Percentiles rank a stretch among this genome's conserved stretches.
Evolutionary conservation across 2,113 vertebrate species (phyloP).

Genomic region (Axis porcinus): DNA sequence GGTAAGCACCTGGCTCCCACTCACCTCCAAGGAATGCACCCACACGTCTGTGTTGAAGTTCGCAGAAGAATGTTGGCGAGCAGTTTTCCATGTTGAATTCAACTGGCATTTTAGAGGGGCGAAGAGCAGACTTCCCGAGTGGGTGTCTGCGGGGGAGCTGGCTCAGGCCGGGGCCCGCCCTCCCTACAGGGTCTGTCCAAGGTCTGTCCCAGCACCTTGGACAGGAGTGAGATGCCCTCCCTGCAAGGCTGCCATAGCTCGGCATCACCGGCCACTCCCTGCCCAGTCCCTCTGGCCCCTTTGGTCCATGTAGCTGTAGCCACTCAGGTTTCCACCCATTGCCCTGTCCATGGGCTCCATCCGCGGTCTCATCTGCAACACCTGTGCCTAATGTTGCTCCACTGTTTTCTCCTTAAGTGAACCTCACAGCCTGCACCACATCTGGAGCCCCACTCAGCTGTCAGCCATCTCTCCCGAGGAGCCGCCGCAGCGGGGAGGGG

Average conservation of each 20-base stretch:
- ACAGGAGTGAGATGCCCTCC: not conserved
- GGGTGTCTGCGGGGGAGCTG: not conserved
- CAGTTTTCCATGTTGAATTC: not conserved
- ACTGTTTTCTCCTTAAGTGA: not conserved
- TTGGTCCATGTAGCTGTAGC: not conserved
- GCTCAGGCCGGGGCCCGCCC: not conserved
- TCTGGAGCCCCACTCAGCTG: not conserved
- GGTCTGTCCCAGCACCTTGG: not conserved
- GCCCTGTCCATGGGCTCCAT: not conserved
- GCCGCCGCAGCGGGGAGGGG: not conserved
- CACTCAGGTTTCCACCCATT: accelerated
- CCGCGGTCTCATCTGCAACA: not conserved
- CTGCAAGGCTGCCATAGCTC: not conserved
- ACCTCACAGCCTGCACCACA: accelerated
- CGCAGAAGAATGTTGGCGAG: not conserved
- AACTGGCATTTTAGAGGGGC: not conserved
- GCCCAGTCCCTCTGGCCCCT: not conserved
- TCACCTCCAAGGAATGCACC: not conserved
- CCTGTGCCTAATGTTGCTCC: not conserved
- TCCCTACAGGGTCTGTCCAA: not conserved
- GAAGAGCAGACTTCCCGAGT: no score
- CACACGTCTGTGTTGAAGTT: not conserved
- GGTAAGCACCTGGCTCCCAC: not conserved
- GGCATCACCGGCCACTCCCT: accelerated
- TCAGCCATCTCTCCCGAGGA: not conserved